These are phyloP conservation scores for Camarhynchus parvulus DNA, from an alignment of 2,113 vertebrate species.

Conservation along the genomic window DNA sequence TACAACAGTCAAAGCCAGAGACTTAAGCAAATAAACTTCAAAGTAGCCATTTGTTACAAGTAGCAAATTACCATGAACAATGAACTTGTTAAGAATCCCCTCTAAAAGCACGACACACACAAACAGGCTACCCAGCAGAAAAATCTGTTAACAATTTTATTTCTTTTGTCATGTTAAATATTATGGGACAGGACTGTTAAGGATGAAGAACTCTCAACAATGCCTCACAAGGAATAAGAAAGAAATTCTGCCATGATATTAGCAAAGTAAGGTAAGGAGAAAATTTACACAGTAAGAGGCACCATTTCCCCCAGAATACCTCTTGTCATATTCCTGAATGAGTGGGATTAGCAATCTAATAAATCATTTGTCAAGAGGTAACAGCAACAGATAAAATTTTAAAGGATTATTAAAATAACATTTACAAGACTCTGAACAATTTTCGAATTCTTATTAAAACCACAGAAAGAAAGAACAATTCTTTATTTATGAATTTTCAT, in stretches of 20 bases:
- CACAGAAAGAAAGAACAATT: conserved; percentile 84
- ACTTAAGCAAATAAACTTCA: conserved; percentile 53
- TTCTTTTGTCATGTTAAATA: conserved; percentile 92
- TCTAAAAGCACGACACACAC: conserved; percentile 76
- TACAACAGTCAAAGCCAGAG: conserved; percentile 68
- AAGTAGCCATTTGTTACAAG: conserved; percentile 57
- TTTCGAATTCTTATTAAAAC: conserved; percentile 92
- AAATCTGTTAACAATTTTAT: conserved; percentile 88
- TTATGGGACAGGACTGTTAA: conserved; percentile 89
- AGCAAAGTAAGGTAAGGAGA: conserved; percentile 85
- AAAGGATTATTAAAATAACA: conserved; percentile 98
- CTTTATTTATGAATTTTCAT: conserved; percentile 83
- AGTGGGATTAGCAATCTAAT: conserved; percentile 88
- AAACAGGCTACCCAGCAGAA: conserved; percentile 79
- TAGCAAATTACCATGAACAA: conserved; percentile 56
- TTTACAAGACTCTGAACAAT: conserved; percentile 96
- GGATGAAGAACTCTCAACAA: conserved; percentile 90
- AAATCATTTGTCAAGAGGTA: conserved; percentile 87
- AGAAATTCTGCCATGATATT: conserved; percentile 89
- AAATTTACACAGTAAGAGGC: conserved; percentile 93
- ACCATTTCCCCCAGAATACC: conserved; percentile 87
- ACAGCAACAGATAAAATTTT: conserved; percentile 91
- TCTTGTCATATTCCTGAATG: conserved; percentile 87
- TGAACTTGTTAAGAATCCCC: conserved; percentile 43
- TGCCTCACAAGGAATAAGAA: conserved; percentile 89